Conservation (phyloP, 1,140 invertebrate genomes). For the Acromyrmex heyeri region DNA sequence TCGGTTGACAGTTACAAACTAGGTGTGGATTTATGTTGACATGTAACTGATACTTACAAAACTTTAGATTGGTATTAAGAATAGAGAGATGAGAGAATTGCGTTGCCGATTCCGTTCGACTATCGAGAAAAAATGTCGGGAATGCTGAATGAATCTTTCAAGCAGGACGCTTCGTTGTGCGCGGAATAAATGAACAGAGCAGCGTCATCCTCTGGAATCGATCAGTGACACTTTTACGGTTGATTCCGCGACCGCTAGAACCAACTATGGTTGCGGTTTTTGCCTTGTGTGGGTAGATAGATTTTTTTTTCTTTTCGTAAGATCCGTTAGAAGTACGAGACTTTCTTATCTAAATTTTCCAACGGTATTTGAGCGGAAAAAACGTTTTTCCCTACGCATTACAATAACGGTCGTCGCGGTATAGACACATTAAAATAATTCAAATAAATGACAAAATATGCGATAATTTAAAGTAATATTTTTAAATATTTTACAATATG, state of each 20-base stretch:
- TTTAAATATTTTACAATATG: background rate
- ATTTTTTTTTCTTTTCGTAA: slow-evolving; percentile 37
- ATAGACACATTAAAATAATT: background rate
- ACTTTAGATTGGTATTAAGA: slow-evolving; percentile 55
- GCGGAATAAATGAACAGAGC: slow-evolving; percentile 73
- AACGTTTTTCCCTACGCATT: slow-evolving; percentile 1
- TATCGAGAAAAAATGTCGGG: slow-evolving; percentile 68
- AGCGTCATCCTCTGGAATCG: slow-evolving; percentile 60
- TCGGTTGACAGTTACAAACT: background rate
- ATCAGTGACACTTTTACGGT: slow-evolving; percentile 70
- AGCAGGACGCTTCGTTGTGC: slow-evolving; percentile 67
- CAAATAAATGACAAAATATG: background rate
- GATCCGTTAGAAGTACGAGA: slow-evolving; percentile 52
- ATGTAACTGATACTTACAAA: background rate
- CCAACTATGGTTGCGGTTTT: background rate
- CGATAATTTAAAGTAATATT: background rate
- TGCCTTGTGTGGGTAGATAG: slow-evolving; percentile 14
- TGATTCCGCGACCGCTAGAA: slow-evolving; percentile 42
- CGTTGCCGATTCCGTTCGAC: slow-evolving; percentile 52
- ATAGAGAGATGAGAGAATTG: slow-evolving; percentile 35
- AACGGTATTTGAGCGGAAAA: slow-evolving; percentile 27
- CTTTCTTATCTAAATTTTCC: slow-evolving; percentile 50
- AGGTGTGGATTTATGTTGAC: background rate
- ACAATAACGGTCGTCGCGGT: background rate
- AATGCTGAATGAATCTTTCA: slow-evolving; percentile 78